Evolutionary conservation across 2,888 invertebrate genomes (phyloP), one percentile per base, ranked within the genome.

Genomic region (Mythimna loreyi): DNA sequence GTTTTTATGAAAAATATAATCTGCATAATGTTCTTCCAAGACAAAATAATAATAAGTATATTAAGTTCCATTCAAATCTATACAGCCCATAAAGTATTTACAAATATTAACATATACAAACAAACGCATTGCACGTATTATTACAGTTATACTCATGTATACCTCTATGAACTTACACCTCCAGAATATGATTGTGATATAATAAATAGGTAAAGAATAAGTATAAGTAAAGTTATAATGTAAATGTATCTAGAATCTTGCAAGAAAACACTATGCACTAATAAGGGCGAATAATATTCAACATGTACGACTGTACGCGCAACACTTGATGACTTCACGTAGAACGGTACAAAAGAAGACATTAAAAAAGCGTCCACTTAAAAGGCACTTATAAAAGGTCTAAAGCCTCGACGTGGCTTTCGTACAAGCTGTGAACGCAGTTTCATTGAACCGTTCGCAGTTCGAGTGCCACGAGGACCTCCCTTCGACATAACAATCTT

Each of bases 401-500:
- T 80, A 63, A 74, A 81, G 76, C 58, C 72, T 68, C 66, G 59
- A 75, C 77, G 64, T 53, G 61, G 78, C 70, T 72, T 78, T 78
- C 62, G 58, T 72, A 68, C 62, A 67, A 72, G 81, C 80, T 81
- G 80, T 80, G 83, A 83, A 76, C 81, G 81, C 81, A 85, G 74
- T 88, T 84, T 81, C 81, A 87, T 86, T 85, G 85, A 87, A 81
- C 84, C 86, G 78, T 78, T 82, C 83, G 71, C 72, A 71, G 72
- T 83, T 86, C 77, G 81, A 82, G 80, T 68, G 45, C 68, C 84
- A 64, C 72, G 8, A 50, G 58, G 65, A 66, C 69, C 63, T 72
- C 78, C 59, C 75, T 61, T 64, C 73, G 67, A 74, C 78, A 70
- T 74, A 79, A 75, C 70, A 78, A 80, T 81, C 76, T 84, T 80